Evolutionary conservation across 2,113 vertebrate species (phyloP).

Genomic region (Penelope pileata): DNA sequence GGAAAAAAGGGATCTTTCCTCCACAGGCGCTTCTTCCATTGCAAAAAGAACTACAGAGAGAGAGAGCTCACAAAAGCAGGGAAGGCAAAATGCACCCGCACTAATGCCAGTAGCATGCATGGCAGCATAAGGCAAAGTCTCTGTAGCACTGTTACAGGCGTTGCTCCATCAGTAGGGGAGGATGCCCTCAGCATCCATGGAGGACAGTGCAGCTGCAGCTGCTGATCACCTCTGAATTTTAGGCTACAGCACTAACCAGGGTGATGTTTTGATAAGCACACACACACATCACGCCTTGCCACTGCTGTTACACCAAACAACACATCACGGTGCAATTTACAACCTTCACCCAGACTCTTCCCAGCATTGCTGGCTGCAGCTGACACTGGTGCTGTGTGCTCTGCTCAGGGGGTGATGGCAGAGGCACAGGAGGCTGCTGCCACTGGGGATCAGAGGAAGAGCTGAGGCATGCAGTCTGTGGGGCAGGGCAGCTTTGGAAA

Average conservation of each 20-base stretch:
- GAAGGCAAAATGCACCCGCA: background rate
- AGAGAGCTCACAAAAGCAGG: background rate
- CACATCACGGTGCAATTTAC: background rate
- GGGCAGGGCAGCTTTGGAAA: background rate
- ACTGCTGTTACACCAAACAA: background rate
- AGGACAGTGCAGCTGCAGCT: background rate
- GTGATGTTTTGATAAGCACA: background rate
- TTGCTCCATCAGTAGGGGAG: background rate
- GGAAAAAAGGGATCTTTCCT: background rate
- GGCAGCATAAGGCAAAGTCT: background rate
- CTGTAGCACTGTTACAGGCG: accelerated
- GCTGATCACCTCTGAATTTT: background rate
- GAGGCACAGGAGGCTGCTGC: background rate
- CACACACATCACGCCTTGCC: background rate
- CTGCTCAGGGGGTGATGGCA: background rate
- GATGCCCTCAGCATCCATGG: background rate
- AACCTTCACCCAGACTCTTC: background rate
- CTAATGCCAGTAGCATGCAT: background rate
- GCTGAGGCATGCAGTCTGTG: accelerated
- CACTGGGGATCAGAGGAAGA: background rate
- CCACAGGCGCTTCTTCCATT: background rate
- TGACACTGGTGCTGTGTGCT: background rate
- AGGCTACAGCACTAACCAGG: background rate
- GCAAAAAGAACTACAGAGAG: background rate
- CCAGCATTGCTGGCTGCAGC: accelerated